Evolutionary conservation across 2,113 vertebrate species (phyloP).

Genomic region (Zosterops lateralis): DNA sequence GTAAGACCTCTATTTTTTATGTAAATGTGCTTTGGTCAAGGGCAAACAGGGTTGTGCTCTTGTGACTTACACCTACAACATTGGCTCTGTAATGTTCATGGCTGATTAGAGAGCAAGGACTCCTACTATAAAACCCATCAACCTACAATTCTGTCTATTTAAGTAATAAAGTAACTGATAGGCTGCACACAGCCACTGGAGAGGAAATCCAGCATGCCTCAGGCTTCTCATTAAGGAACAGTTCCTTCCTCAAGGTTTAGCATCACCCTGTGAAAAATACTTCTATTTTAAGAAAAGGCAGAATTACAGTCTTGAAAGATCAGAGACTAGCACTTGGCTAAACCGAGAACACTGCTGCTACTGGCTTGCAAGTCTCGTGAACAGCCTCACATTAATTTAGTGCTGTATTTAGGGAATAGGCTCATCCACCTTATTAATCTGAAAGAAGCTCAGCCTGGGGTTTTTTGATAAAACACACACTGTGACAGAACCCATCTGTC

Average conservation of each 20-base stretch:
- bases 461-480: neutral
- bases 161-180: neutral
- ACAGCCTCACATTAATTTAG: neutral
- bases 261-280: neutral
- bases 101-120: neutral
- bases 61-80: neutral
- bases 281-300: neutral
- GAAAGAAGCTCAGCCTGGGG: neutral
- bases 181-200: neutral
- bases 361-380: neutral
- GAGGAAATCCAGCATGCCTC: neutral
- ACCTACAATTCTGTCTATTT: neutral
- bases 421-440: neutral
- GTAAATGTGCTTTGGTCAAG: neutral
- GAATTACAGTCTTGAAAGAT: neutral
- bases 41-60: neutral
- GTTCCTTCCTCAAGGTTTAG: neutral
- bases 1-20: neutral
- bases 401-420: neutral
- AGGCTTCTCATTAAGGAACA: neutral
- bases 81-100: neutral
- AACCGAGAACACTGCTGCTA: neutral
- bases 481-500: neutral
- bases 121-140: neutral
- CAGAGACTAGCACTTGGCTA: neutral